Evolutionary conservation across 2,797 vertebrate species (phyloP).

Genomic region (Squalus acanthias): DNA sequence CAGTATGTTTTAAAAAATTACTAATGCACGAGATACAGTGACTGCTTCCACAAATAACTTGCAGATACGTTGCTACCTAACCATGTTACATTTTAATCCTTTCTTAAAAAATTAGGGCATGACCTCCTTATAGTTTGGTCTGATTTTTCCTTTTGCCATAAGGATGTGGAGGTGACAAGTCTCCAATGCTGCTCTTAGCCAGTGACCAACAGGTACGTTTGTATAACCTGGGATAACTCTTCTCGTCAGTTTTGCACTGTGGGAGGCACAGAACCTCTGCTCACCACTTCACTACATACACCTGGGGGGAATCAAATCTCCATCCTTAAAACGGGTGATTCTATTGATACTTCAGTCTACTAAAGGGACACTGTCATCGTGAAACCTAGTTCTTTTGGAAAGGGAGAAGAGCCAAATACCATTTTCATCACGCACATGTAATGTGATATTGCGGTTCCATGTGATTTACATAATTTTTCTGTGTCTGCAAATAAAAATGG

Average conservation of each 20-base stretch:
- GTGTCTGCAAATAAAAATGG: too few species aligned
- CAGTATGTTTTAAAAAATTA: background rate
- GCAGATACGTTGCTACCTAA: background rate
- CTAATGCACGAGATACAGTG: background rate
- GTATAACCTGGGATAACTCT: background rate
- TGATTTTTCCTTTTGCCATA: background rate
- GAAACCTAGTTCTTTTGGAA: background rate
- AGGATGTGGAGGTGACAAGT: too few species aligned
- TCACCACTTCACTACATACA: background rate
- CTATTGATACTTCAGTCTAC: background rate
- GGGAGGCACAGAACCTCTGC: background rate
- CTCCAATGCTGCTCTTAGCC: too few species aligned
- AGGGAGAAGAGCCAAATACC: background rate
- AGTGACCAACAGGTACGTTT: too few species aligned
- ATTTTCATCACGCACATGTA: background rate
- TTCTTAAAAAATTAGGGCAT: background rate
- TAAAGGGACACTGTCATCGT: background rate
- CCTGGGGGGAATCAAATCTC: background rate
- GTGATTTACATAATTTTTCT: background rate
- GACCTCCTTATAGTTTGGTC: background rate
- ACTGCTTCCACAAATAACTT: background rate
- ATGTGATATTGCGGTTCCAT: background rate
- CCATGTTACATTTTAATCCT: background rate
- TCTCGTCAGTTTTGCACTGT: background rate
- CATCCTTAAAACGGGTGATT: background rate